Conservation (phyloP, 1,140 invertebrate genomes). For the Nylanderia fulva region DNA sequence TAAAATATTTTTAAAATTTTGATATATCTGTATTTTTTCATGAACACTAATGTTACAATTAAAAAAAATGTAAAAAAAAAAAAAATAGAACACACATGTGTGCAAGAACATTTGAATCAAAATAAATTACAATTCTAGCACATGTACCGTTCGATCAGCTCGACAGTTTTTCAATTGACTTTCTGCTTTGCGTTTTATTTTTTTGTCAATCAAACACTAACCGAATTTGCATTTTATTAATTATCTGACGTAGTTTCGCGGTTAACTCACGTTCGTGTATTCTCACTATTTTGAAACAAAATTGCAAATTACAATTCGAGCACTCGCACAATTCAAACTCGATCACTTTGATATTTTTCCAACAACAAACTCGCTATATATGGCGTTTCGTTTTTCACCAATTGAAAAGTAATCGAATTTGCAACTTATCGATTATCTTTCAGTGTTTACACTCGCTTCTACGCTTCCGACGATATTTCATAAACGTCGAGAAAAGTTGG, state of each 20-base stretch:
- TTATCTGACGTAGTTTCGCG: background rate
- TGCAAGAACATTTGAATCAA: background rate
- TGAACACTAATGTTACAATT: background rate
- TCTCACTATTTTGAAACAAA: constrained; percentile 29
- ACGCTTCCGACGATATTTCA: background rate
- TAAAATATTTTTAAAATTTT: too few species aligned
- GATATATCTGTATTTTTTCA: background rate
- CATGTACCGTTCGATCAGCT: background rate
- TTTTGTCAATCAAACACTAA: background rate
- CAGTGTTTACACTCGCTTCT: background rate
- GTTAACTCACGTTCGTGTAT: background rate
- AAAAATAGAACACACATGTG: background rate
- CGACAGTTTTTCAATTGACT: constrained; percentile 9
- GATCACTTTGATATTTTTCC: constrained; percentile 35
- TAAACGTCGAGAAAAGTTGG: background rate
- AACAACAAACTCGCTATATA: background rate
- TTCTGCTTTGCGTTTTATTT: constrained; percentile 2
- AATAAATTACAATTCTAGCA: background rate
- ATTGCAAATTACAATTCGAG: constrained; percentile 40
- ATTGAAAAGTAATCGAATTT: constrained; percentile 25
- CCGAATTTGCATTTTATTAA: constrained; percentile 11
- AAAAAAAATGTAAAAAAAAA: background rate
- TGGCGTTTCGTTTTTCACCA: constrained; percentile 25
- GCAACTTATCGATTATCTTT: constrained; percentile 36
- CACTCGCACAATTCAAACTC: constrained; percentile 21